Conservation (phyloP, 1,140 invertebrate species). For the Zophobas atratus region DNA sequence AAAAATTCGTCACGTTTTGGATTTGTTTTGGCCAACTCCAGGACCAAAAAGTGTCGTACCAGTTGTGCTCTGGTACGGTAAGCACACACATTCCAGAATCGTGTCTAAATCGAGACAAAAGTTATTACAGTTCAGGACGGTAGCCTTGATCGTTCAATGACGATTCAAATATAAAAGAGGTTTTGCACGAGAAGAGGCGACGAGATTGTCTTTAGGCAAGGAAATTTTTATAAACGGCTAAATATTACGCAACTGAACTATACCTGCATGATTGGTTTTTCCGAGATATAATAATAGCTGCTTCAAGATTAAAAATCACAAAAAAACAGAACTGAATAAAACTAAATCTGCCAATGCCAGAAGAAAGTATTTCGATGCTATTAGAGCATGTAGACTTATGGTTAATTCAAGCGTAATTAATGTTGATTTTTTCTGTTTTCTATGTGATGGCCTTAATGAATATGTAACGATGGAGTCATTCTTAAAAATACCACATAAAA, state of each 20-base stretch:
- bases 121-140: constrained; percentile 13
- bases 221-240: constrained; percentile 24
- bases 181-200: constrained; percentile 18
- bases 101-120: constrained; percentile 29
- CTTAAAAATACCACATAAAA: too few relatives aligned
- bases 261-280: constrained; percentile 24
- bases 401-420: too few relatives aligned
- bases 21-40: constrained; percentile 32
- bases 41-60: constrained; percentile 27
- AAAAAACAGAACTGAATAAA: too few relatives aligned
- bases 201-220: constrained; percentile 28
- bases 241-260: constrained; percentile 3
- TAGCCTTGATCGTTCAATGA: constrained; percentile 41
- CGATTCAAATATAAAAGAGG: constrained; percentile 21
- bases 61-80: constrained; percentile 32
- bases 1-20: constrained; percentile 35
- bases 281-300: too few relatives aligned
- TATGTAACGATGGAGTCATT: too few relatives aligned
- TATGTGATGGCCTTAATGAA: too few relatives aligned
- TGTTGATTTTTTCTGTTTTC: too few relatives aligned
- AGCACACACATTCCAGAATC: constrained; percentile 32
- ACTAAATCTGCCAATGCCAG: too few relatives aligned
- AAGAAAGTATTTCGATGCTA: too few relatives aligned
- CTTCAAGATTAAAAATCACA: not conserved
- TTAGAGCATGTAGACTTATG: too few relatives aligned